Percentiles rank a stretch among this genome's conserved stretches.
These are phyloP conservation scores for Ahaetulla prasina DNA, from an alignment of 2,113 vertebrate species.

Conservation along the genomic window DNA sequence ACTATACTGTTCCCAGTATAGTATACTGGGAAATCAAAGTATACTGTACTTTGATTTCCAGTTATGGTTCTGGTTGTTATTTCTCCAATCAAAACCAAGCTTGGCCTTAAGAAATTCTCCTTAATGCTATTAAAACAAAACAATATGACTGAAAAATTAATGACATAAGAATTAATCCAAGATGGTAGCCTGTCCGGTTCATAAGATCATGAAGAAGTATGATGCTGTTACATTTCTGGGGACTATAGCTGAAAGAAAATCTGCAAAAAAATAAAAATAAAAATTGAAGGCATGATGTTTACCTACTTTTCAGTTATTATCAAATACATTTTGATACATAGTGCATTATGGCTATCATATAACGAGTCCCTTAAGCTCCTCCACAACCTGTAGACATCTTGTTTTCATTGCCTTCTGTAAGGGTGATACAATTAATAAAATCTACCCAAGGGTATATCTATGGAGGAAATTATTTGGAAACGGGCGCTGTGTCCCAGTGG, in stretches of 20 bases:
- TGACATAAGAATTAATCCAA: background rate
- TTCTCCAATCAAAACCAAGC: background rate
- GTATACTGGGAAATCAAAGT: background rate
- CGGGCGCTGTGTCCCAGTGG: conserved; percentile 53
- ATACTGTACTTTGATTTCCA: background rate
- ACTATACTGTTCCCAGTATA: conserved; percentile 2
- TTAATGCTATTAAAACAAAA: background rate
- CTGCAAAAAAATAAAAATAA: conserved; percentile 33
- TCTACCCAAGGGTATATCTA: conserved; percentile 46
- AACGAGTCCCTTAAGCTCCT: conserved; percentile 55
- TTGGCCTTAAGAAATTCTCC: background rate
- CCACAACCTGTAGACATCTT: conserved; percentile 58
- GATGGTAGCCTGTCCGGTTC: conserved; percentile 11
- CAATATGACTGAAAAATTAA: background rate
- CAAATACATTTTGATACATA: conserved; percentile 44
- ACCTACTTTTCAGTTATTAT: conserved; percentile 45
- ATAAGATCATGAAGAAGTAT: conserved; percentile 12
- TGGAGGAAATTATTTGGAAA: conserved; percentile 59
- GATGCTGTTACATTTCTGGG: conserved; percentile 34
- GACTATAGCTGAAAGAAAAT: conserved; percentile 19
- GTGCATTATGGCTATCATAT: conserved; percentile 47
- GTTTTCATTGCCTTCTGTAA: conserved; percentile 51
- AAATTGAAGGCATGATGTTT: conserved; percentile 32
- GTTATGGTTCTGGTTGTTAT: background rate
- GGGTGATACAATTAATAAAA: conserved; percentile 57